Base-by-base conservation (phyloP, 2,888 invertebrate species). In the Eurytoma californica region DNA sequence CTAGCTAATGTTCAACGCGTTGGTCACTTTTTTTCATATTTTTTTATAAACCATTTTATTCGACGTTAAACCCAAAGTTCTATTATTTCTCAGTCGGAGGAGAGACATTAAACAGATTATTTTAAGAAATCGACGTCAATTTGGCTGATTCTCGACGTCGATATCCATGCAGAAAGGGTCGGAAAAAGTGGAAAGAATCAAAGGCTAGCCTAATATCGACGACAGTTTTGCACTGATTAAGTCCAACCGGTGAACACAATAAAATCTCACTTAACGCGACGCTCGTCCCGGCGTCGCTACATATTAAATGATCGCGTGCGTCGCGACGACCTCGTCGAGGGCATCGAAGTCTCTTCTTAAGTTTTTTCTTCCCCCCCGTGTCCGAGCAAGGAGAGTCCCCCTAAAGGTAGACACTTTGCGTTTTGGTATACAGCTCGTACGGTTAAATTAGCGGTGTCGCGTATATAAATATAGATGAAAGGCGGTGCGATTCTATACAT, bases 1-100 rank as follows among this genome's bases (percentile, higher is more conserved):
- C 87, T 88, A 81, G 13, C 47, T 77, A 81, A 66, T 61, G 13
- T 63, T 49, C 20, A 80, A 53, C 74, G 75, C 72, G 53, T 79
- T 81, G 81, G 79, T 81, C 79, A 79, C 49, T 39, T 77, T 67
- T 61, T 53, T 72, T 39, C 57, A 39, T 30, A 3, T 12, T 57
- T 51, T 20, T 24, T 49, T 24, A 47, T 28, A 60, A 2, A 30
- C 16, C n/a, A 61, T 39, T n/a, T 3, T 7, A n/a, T 9, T 28
- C n/a, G 30, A 5, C 30, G 4, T 16, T 30, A 39, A n/a, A 63
- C 18, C 18, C 63, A 7, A 24, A 60, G 13, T 28, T 61, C 14
- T 16, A 16, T 14, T 53, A 14, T 30, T 28, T 58, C 12, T 58
- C 57, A 5, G 7, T 18, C 5, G 20, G 20, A 20, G 18, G 18